Evolutionary conservation across 2,113 vertebrate genomes (phyloP), one percentile per base, ranked within the genome.

Genomic region (Psettodes erumei): DNA sequence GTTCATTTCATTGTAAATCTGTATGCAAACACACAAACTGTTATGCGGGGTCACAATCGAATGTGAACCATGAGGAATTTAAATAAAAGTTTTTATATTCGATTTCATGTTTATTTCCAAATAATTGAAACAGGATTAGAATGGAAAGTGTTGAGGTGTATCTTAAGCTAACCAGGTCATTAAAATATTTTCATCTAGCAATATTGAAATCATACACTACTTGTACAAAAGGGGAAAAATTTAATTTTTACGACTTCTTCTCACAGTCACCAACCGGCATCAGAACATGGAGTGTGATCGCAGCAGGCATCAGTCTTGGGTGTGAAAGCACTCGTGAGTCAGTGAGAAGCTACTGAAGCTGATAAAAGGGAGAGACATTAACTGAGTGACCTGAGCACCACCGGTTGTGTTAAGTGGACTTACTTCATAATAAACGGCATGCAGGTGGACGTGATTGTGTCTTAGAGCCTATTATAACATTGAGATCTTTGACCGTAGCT

Each of bases 321-420:
- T 48, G 67, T 43, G 71, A 82, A 82, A 79, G 83, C 64, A 79
- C 74, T 84, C 84, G 78, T 90, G 85, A 82, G 64, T 89, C 80
- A 78, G 75, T 56, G 63, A 83, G 81, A 61, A 80, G 75, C 70
- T 47, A 74, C 72, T 86, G 76, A 76, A 83, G 82, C 82, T 80
- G 74, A 88, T 89, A 90, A 91, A 89, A 89, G 78, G 84, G 48
- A 88, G 71, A 79, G 66, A 71, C 67, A 81, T 83, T 91, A 92
- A 93, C 90, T 89, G 85, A 91, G 87, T 82, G 82, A 91, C 89
- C 89, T 88, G 89, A 84, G 82, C 84, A 86, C 88, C 61, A 77
- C 40, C 70, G 64, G 64, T 85, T 90, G 88, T 82, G 83, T 84
- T 75, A 82, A 89, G 61, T 69, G 77, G 61, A 83, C 64, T 69